Percentiles rank a stretch among this genome's conserved stretches.
Conservation (phyloP, 2,888 invertebrate genomes). For the Aphidoletes aphidimyza region DNA sequence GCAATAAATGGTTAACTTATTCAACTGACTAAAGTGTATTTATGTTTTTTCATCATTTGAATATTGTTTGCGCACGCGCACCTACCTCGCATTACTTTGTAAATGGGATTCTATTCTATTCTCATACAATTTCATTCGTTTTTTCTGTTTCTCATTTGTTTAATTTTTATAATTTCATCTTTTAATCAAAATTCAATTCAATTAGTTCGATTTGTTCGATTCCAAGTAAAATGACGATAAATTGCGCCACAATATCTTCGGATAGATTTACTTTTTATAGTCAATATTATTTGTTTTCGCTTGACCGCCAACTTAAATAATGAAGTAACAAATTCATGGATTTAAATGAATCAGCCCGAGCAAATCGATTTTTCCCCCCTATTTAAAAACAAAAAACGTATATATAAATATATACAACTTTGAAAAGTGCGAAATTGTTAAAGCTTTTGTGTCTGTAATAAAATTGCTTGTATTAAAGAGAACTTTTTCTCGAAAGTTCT, state of each 20-base stretch:
- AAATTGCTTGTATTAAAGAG: background rate
- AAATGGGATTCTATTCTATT: no score
- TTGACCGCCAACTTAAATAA: background rate
- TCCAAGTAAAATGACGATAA: background rate
- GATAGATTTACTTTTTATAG: background rate
- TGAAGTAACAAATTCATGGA: background rate
- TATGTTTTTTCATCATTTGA: background rate
- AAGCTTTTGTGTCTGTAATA: background rate
- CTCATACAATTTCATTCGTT: background rate
- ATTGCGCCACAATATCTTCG: constrained; percentile 3
- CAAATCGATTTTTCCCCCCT: no score
- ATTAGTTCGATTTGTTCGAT: background rate
- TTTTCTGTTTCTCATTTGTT: background rate
- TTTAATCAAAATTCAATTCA: background rate
- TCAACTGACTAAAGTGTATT: background rate
- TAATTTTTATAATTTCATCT: no score
- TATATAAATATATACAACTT: background rate
- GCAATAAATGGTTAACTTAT: constrained; percentile 4
- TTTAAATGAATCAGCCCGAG: background rate
- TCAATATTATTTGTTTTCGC: no score
- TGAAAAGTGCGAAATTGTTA: background rate
- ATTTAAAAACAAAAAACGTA: no score
- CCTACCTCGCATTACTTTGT: no score
- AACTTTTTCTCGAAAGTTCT: constrained; percentile 24
- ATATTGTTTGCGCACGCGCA: no score